Conservation (phyloP, 2,888 invertebrate species). For the Nomada ruficornis region DNA sequence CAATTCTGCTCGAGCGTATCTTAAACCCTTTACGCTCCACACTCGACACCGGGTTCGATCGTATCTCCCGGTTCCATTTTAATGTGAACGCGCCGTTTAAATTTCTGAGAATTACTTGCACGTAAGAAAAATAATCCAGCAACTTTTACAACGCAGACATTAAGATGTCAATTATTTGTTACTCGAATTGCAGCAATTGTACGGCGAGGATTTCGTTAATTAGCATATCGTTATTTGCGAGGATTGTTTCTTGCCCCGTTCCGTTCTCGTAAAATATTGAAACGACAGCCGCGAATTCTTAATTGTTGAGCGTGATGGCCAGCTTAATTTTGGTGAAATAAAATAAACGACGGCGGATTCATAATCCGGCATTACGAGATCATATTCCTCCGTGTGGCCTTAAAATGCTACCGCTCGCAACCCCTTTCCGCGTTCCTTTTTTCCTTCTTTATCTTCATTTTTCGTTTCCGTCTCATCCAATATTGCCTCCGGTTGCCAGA, state of each 20-base stretch:
- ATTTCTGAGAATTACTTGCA: constrained; percentile 6
- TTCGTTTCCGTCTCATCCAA: constrained; percentile 12
- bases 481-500: constrained; percentile 33
- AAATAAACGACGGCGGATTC: too few relatives aligned
- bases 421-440: constrained; percentile 13
- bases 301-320: too few relatives aligned
- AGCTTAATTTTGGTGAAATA: too few relatives aligned
- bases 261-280: too few relatives aligned
- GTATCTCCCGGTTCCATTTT: constrained; percentile 7
- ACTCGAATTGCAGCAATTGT: neutral
- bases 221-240: too few relatives aligned
- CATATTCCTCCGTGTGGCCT: constrained; percentile 44
- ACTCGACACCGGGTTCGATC: constrained; percentile 7
- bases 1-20: constrained; percentile 5
- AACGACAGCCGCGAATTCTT: too few relatives aligned
- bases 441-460: neutral
- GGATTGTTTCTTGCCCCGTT: too few relatives aligned
- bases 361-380: constrained; percentile 3
- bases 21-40: constrained; percentile 13
- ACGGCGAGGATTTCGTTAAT: neutral
- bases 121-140: neutral
- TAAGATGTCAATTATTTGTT: neutral
- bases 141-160: neutral
- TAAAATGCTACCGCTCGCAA: constrained; percentile 51
- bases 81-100: constrained; percentile 4